Base-by-base conservation (phyloP, 2,888 invertebrate species). In the Mesorhabditis belari region DNA sequence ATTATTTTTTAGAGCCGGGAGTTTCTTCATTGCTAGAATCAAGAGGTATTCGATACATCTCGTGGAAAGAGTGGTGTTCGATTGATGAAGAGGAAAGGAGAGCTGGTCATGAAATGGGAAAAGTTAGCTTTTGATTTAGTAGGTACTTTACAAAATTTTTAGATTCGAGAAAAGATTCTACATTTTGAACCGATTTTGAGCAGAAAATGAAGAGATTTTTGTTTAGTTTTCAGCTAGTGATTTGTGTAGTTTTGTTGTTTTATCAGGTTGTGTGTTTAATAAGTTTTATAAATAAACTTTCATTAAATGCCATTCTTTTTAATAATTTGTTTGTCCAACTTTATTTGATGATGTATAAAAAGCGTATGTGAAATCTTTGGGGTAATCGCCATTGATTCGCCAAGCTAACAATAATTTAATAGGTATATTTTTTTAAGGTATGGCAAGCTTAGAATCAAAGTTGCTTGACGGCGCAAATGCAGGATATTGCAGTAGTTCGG, bases 401-500 rank as follows among this genome's bases (percentile, higher is more conserved):
- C n/a, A 35, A 17, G 44, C n/a, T n/a, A n/a, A n/a, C n/a, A n/a
- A n/a, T n/a, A n/a, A n/a, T n/a, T n/a, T n/a, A 35, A 9, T 35
- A 35, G 44, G n/a, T 17, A n/a, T n/a, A 35, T 55, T 9, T 21
- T 25, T 55, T n/a, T 21, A n/a, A n/a, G n/a, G n/a, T 17, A 27
- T 52, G 44, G 60, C 61, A 58, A 65, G 61, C 25, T 62, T 79
- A 58, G 79, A 79, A 55, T 72, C 73, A n/a, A 69, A 74, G 25
- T 62, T 76, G 53, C 64, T 79, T 21, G 77, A 79, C 56, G 79
- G 77, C 3, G 73, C 72, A 54, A 66, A 62, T 28, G 79, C 73
- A 1, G 79, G 79, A 6, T 79, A 79, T 65, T 79, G 79, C 62
- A 77, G 76, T 55, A 72, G 72, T 55, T 79, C 78, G 5, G 79